These are phyloP conservation scores for Potamilus streckersoni DNA, from an alignment of 1,140 invertebrate species.

Conservation along the genomic window DNA sequence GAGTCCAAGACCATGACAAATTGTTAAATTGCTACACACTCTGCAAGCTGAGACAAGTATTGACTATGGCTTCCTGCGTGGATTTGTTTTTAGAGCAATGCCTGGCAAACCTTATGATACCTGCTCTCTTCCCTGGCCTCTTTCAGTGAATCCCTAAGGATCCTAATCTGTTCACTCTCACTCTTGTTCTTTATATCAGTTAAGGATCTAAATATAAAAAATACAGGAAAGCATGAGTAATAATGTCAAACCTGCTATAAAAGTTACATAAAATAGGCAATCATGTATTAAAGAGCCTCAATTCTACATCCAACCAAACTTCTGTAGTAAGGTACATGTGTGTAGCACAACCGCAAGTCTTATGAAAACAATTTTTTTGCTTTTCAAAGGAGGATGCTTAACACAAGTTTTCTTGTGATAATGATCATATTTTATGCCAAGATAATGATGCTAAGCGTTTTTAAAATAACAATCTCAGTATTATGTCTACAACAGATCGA, in stretches of 20 bases:
- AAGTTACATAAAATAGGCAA: background rate
- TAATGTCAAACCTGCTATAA: background rate
- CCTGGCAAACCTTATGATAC: constrained; percentile 16
- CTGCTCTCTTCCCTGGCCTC: constrained; percentile 40
- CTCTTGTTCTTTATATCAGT: constrained; percentile 30
- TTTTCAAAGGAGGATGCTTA: too few species aligned
- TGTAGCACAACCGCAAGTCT: too few species aligned
- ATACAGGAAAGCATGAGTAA: background rate
- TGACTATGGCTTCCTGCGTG: background rate
- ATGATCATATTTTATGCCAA: too few species aligned
- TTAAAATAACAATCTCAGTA: too few species aligned
- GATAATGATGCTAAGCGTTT: too few species aligned
- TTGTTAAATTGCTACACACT: background rate
- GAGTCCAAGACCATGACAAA: too few species aligned
- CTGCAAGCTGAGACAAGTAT: background rate
- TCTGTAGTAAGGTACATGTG: too few species aligned
- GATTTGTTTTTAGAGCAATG: background rate
- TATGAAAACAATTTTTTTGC: too few species aligned
- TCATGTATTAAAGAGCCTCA: too few species aligned
- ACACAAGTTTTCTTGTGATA: too few species aligned
- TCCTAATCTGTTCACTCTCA: constrained; percentile 39
- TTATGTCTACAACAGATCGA: too few species aligned
- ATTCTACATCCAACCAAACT: too few species aligned
- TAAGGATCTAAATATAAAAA: constrained; percentile 36
- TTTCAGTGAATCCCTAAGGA: constrained; percentile 35